Base-by-base conservation (phyloP, 2,888 invertebrate genomes). In the Microdon myrmicae region DNA sequence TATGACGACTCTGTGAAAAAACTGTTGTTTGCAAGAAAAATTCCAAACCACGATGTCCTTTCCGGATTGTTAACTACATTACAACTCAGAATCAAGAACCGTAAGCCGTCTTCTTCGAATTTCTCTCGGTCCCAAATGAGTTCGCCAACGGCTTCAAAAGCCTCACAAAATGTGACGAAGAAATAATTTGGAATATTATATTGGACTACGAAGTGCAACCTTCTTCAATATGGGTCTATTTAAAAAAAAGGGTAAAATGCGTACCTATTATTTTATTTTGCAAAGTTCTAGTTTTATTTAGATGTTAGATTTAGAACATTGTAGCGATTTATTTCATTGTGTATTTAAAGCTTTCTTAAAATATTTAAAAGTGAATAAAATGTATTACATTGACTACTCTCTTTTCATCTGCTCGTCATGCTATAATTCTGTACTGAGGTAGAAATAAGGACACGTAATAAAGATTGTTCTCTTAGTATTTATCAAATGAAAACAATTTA, bases 1-100 rank as follows among this genome's bases (percentile, higher is more conserved):
- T 94, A 92, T 73, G 94, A 94, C 72, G 94, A 94, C 75, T 92
- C 92, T 0, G 93, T 94, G 0, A 91, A 94, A 74, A 85, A 93
- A 61, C 81, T 94, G 48, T 83, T 94, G 23, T 94, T 94, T 72
- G 94, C 93, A 26, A 94, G 93, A 78, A 90, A 93, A 73, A 82
- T 94, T 64, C 93, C 94, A 39, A 93, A 92, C 71, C 93, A 94
- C 75, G 94, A 94, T 73, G 93, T 94, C 3, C 82, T 94, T 8
- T 90, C 89, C 5, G 93, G 93, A 8, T 82, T 94, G 14, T 81
- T 94, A 43, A 82, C 86, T 13, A 92, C 92, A 1, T 81, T 94
- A 67, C 94, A 94, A 77, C 88, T 88, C 70, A 84, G 93, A 70
- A 89, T 92, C 69, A 91, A 90, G 79, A 82, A 85, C 22, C 85